Conservation (phyloP, 2,797 vertebrate species). For the Knipowitschia caucasica region DNA sequence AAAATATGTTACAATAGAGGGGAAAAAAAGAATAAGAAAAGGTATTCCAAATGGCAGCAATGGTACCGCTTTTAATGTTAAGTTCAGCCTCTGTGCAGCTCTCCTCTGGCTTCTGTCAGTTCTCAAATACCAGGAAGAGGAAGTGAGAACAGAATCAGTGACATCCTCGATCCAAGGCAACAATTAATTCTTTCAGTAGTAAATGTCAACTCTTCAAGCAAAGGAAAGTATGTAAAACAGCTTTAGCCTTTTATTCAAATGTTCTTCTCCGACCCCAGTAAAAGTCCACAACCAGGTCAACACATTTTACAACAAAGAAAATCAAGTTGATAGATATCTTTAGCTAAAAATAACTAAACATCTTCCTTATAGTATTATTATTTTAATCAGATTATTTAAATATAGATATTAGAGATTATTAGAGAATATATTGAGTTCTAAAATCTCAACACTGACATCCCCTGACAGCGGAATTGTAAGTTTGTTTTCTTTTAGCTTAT, state of each 20-base stretch:
- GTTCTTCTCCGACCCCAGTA: conserved; percentile 44
- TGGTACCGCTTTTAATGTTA: conserved; percentile 27
- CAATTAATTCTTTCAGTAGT: conserved; percentile 72
- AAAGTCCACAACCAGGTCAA: neutral
- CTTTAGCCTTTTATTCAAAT: conserved; percentile 68
- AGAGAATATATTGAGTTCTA: neutral
- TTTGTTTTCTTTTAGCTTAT: no score
- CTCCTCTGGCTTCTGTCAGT: conserved; percentile 57
- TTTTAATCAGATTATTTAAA: no score
- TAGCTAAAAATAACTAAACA: neutral
- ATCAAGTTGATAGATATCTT: no score
- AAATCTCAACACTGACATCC: no score
- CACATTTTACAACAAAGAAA: neutral
- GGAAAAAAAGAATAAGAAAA: no score
- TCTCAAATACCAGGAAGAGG: conserved; percentile 65
- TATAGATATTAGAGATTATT: no score
- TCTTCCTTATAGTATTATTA: no score
- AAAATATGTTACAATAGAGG: no score
- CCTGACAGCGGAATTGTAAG: no score
- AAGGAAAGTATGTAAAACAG: conserved; percentile 66
- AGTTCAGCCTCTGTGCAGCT: conserved; percentile 24
- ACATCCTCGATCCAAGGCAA: conserved; percentile 58
- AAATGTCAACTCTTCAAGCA: conserved; percentile 53
- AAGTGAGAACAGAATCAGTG: conserved; percentile 51
- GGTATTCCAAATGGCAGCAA: conserved; percentile 24